These are phyloP conservation scores for Crotalus viridis DNA, from an alignment of 2,113 vertebrate species.

Conservation along the genomic window DNA sequence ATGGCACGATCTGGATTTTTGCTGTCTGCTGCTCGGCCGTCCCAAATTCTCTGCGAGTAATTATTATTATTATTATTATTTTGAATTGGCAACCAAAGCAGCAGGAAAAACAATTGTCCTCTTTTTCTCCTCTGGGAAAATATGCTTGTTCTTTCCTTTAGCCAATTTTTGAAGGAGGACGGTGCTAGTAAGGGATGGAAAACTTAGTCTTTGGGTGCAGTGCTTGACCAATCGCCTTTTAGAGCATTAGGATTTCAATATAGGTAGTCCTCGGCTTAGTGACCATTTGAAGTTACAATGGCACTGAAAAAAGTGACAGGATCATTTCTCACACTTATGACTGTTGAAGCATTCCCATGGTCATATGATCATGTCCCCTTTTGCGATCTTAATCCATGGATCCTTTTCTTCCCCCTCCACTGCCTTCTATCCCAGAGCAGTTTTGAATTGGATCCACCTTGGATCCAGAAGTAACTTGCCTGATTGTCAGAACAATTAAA, in stretches of 20 bases:
- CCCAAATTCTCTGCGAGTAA: not conserved
- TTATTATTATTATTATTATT: not conserved
- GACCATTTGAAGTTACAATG: too few relatives aligned
- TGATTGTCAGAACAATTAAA: too few relatives aligned
- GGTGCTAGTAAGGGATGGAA: not conserved
- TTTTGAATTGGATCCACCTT: not conserved
- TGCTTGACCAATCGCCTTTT: too few relatives aligned
- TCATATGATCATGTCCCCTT: too few relatives aligned
- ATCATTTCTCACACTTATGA: too few relatives aligned
- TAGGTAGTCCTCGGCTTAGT: not conserved
- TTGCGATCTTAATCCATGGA: too few relatives aligned
- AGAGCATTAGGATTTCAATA: not conserved
- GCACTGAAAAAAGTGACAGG: too few relatives aligned
- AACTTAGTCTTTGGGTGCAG: not conserved
- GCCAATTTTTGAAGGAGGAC: not conserved
- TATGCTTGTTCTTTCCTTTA: not conserved
- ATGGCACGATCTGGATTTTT: fast-evolving
- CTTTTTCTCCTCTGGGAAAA: fast-evolving
- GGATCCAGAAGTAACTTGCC: not conserved
- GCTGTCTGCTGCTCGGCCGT: not conserved
- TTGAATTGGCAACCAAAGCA: not conserved
- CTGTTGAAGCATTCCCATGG: not conserved
- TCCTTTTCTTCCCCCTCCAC: too few relatives aligned
- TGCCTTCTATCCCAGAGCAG: not conserved
- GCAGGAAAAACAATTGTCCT: not conserved